phyloP scores from a whole-genome alignment of 2,888 invertebrate species.

The Carcina quercana region DNA sequence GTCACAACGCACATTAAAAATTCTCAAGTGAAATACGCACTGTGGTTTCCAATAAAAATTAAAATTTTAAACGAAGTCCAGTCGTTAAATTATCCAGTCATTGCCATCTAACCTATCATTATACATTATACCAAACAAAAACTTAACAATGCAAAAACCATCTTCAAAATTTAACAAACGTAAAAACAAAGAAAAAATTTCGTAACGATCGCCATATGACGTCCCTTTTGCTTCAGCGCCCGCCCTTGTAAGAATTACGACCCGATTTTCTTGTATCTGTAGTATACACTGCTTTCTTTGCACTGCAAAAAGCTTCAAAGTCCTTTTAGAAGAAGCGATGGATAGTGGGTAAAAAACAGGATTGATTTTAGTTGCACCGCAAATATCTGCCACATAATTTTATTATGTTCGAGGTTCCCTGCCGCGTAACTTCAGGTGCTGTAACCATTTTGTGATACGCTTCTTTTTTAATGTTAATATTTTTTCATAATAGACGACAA shows the following conservation, averaged over 20 bases:
- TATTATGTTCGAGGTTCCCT: constrained; percentile 47
- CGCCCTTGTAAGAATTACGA: constrained; percentile 53
- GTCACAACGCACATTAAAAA: no score
- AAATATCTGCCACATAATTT: constrained; percentile 50
- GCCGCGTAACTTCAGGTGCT: constrained; percentile 38
- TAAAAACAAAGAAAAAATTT: constrained; percentile 58
- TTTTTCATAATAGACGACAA: no score
- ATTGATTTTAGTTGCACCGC: constrained; percentile 38
- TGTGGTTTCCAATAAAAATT: no score
- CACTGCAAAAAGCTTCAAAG: neutral
- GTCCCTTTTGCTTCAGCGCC: constrained; percentile 42
- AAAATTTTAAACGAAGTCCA: constrained; percentile 15
- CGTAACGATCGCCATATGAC: constrained; percentile 62
- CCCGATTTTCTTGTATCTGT: constrained; percentile 22
- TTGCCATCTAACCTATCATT: constrained; percentile 34
- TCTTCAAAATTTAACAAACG: constrained; percentile 43
- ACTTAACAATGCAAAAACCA: constrained; percentile 42
- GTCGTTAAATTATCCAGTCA: constrained; percentile 24
- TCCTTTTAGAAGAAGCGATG: constrained; percentile 31
- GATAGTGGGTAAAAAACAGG: constrained; percentile 26
- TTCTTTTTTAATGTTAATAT: no score
- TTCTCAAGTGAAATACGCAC: no score
- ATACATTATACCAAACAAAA: constrained; percentile 32
- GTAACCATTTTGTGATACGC: constrained; percentile 7
- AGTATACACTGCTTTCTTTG: constrained; percentile 30